Percentiles rank a stretch among this genome's conserved stretches.
Evolutionary conservation across 2,113 vertebrate genomes (phyloP).

Genomic region (Hoplias malabaricus): DNA sequence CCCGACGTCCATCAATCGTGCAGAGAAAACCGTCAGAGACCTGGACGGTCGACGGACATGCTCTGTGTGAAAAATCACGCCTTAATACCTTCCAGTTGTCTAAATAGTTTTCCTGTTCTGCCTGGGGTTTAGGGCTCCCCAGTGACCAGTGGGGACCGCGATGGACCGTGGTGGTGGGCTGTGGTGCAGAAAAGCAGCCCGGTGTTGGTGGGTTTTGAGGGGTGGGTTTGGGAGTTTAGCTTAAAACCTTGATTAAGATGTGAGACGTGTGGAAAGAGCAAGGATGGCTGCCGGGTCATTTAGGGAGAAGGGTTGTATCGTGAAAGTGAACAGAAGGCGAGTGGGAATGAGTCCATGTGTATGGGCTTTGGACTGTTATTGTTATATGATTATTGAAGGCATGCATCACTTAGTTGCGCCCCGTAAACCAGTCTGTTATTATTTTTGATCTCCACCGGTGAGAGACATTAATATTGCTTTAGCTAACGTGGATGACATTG

Average conservation of each 20-base stretch:
- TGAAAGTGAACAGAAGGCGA: neutral
- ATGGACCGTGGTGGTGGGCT: constrained; percentile 34
- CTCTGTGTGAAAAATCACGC: constrained; percentile 62
- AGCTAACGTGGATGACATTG: neutral
- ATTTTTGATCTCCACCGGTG: neutral
- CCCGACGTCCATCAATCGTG: constrained; percentile 53
- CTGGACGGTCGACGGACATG: constrained; percentile 63
- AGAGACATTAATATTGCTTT: neutral
- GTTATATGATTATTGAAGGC: too few relatives aligned
- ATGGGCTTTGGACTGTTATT: neutral
- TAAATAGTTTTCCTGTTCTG: constrained; percentile 70
- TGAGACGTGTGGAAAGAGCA: neutral
- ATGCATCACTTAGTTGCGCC: too few relatives aligned
- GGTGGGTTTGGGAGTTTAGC: constrained; percentile 1
- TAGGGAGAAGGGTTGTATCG: neutral
- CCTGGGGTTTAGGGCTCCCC: constrained; percentile 50
- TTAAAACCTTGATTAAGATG: constrained; percentile 9
- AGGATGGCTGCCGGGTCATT: neutral
- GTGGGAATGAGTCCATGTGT: neutral
- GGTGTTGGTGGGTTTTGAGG: constrained; percentile 37
- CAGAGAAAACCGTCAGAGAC: constrained; percentile 50
- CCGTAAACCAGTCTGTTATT: neutral
- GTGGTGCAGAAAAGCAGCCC: constrained; percentile 46
- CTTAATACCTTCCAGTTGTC: constrained; percentile 81
- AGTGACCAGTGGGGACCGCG: constrained; percentile 43